phyloP scores from a whole-genome alignment of 2,888 invertebrate genomes.

The Drosophila anomalipes region DNA sequence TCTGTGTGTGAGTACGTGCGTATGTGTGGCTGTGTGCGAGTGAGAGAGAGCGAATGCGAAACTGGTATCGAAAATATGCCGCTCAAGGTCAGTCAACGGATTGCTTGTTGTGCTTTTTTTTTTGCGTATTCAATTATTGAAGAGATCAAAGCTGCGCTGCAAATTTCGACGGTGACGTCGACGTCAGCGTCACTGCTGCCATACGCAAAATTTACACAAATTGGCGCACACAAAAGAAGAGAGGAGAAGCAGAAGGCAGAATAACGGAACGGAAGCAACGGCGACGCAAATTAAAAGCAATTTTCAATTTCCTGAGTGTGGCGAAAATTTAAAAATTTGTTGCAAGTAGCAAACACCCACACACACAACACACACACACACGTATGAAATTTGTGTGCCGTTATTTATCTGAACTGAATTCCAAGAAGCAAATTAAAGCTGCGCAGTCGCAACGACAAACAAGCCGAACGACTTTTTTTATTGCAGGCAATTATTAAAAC shows the following conservation, averaged over 20 bases:
- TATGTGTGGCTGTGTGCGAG: constrained; percentile 22
- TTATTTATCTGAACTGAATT: constrained; percentile 59
- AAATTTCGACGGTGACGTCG: constrained; percentile 39
- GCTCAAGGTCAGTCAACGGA: constrained; percentile 83
- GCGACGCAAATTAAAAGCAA: constrained; percentile 75
- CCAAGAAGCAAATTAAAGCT: constrained; percentile 57
- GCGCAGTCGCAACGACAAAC: constrained; percentile 43
- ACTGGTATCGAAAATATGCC: constrained; percentile 74
- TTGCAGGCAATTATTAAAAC: constrained; percentile 26
- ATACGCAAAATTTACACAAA: constrained; percentile 61
- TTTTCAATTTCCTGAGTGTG: constrained; percentile 77
- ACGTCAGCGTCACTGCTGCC: constrained; percentile 16
- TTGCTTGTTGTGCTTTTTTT: constrained; percentile 38
- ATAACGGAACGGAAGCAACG: constrained; percentile 64
- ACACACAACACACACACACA: constrained; percentile 13
- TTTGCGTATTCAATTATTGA: constrained; percentile 45
- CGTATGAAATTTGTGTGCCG: constrained; percentile 45
- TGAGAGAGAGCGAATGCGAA: constrained; percentile 51
- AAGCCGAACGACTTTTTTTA: constrained; percentile 50
- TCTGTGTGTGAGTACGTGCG: constrained; percentile 15
- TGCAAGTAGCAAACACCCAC: constrained; percentile 46
- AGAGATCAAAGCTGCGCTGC: constrained; percentile 64
- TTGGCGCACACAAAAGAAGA: constrained; percentile 45
- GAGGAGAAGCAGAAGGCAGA: constrained; percentile 14
- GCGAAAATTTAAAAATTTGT: constrained; percentile 65